These are phyloP conservation scores for Desmodus rotundus DNA, from an alignment of 2,113 vertebrate genomes.

Conservation along the genomic window DNA sequence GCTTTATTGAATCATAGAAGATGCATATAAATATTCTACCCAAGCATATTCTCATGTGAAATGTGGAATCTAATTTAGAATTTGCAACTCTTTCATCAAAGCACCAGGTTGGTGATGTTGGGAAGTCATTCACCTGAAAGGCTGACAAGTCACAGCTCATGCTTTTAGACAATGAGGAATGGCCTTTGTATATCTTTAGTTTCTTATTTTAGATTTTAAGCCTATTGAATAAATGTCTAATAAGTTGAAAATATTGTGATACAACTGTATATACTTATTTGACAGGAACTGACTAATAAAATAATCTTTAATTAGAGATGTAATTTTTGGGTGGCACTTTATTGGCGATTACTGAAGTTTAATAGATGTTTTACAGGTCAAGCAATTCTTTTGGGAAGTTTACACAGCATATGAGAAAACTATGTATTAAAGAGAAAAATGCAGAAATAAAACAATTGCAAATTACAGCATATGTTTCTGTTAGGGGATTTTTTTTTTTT, in stretches of 20 bases:
- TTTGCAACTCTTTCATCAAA: not conserved
- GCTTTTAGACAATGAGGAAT: not conserved
- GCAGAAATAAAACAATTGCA: not conserved
- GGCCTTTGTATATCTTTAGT: not conserved
- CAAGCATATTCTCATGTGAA: not conserved
- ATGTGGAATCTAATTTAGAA: not conserved
- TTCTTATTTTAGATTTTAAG: slow-evolving; percentile 16
- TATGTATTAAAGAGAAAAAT: not conserved
- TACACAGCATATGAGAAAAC: not conserved
- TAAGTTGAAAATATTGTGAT: not conserved
- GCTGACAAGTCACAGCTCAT: not conserved
- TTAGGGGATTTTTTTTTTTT: not conserved
- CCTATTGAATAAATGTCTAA: slow-evolving; percentile 8
- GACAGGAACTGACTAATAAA: not conserved
- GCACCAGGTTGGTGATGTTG: not conserved
- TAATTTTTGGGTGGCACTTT: not conserved
- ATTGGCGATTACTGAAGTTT: not conserved
- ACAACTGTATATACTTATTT: not conserved
- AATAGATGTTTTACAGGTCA: not conserved
- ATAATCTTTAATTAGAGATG: not conserved
- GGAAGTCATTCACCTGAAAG: not conserved
- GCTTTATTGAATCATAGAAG: not conserved
- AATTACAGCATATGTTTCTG: not conserved
- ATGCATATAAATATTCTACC: not conserved
- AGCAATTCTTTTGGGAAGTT: not conserved